A percentile compares a stretch with the other conserved stretches of the same genome.
These are phyloP conservation scores for Notamacropus eugenii DNA, from an alignment of 2,797 vertebrate species.

Conservation along the genomic window DNA sequence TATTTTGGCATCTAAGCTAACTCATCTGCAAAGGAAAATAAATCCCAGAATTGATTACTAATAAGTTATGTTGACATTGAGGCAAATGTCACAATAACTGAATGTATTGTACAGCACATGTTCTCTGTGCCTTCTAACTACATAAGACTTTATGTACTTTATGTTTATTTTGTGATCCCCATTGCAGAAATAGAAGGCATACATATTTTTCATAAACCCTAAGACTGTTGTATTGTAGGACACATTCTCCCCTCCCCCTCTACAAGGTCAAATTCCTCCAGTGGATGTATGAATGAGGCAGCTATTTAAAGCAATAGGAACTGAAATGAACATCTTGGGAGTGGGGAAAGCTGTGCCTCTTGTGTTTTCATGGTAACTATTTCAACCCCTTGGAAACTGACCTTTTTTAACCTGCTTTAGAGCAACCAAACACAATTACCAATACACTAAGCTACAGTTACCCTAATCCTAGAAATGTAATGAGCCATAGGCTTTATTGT, in stretches of 20 bases:
- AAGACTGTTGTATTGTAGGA: background rate
- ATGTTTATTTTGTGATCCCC: background rate
- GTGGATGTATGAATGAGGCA: background rate
- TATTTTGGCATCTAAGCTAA: background rate
- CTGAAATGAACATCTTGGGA: background rate
- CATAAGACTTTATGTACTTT: background rate
- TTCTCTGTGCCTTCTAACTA: background rate
- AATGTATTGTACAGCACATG: background rate
- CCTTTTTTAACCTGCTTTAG: background rate
- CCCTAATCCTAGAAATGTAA: background rate
- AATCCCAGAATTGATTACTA: background rate
- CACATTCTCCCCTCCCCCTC: background rate
- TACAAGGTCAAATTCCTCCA: background rate
- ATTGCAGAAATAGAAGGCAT: background rate
- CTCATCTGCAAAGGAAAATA: background rate
- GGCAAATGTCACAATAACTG: background rate
- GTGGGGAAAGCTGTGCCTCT: background rate
- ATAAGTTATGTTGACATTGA: background rate
- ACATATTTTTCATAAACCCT: background rate
- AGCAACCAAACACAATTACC: background rate
- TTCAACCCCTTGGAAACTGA: background rate
- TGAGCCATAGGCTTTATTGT: background rate
- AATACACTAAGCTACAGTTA: background rate
- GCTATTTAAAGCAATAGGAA: slow-evolving; percentile 2
- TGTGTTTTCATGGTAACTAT: background rate